Evolutionary conservation across 2,888 invertebrate genomes (phyloP).

Genomic region (Drosophila limbata): DNA sequence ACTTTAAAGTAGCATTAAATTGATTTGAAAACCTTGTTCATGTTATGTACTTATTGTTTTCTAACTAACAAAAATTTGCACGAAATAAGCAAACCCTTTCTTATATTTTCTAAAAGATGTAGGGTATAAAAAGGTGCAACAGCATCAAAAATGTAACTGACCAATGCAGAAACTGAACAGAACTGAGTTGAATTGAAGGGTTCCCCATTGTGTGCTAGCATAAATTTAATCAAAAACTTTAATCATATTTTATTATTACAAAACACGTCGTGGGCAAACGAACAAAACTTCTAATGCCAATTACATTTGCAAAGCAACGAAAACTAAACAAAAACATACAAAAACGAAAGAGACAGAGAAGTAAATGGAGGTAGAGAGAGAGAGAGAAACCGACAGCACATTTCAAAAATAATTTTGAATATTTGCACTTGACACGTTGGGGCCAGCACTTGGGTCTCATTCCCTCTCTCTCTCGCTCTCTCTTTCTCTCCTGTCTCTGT

Average conservation of each 20-base stretch:
- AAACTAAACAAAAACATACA: conserved; percentile 71
- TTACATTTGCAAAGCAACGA: conserved; percentile 74
- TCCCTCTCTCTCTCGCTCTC: background rate
- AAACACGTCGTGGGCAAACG: conserved; percentile 75
- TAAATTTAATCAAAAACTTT: conserved; percentile 82
- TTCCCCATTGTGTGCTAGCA: conserved; percentile 66
- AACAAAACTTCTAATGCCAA: conserved; percentile 76
- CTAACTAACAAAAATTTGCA: background rate
- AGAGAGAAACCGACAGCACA: conserved; percentile 46
- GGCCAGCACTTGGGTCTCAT: conserved; percentile 35
- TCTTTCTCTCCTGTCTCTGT: no score
- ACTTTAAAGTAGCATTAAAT: background rate
- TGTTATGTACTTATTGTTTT: background rate
- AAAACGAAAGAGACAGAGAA: conserved; percentile 28
- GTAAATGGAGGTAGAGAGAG: background rate
- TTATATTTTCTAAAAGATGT: no score
- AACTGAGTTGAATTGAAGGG: conserved; percentile 25
- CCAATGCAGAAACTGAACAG: conserved; percentile 37
- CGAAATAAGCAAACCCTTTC: no score
- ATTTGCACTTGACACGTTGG: conserved; percentile 79
- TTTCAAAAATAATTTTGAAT: conserved; percentile 81
- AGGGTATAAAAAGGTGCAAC: conserved; percentile 36
- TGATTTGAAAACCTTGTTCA: background rate
- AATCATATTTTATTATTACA: conserved; percentile 82
- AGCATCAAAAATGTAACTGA: conserved; percentile 48